Evolutionary conservation across 2,113 vertebrate genomes (phyloP).

Genomic region (Carollia perspicillata): DNA sequence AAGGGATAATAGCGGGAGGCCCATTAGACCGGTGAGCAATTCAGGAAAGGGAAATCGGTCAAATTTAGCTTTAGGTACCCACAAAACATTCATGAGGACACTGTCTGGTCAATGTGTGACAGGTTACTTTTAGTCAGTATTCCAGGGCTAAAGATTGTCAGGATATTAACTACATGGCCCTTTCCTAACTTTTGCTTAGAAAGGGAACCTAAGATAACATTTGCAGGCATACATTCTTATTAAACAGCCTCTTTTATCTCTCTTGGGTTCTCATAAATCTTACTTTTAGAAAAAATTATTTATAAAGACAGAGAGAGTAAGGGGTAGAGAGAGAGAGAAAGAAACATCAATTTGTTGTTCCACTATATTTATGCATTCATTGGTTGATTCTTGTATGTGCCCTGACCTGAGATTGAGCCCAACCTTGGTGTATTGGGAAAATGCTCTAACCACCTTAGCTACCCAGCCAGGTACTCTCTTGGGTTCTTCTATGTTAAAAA

Average conservation of each 20-base stretch:
- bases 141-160: neutral
- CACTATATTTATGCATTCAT: no score
- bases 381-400: no score
- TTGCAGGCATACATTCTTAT: neutral
- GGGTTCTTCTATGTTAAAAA: neutral
- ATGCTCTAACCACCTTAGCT: no score
- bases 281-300: no score
- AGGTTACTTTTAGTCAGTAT: neutral
- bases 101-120: neutral
- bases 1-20: neutral
- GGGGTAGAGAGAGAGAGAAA: no score
- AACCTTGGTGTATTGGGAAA: no score
- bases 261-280: no score
- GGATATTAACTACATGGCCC: neutral
- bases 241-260: neutral
- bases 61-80: neutral
- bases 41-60: neutral
- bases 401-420: no score
- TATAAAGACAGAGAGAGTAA: no score
- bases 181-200: constrained; percentile 10
- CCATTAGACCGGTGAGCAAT: neutral
- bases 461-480: no score
- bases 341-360: no score
- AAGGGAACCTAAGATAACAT: neutral
- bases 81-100: neutral